Percentiles rank a stretch among this genome's conserved stretches.
phyloP scores from a whole-genome alignment of 2,888 invertebrate species.

The Dicranocentrus wangi region DNA sequence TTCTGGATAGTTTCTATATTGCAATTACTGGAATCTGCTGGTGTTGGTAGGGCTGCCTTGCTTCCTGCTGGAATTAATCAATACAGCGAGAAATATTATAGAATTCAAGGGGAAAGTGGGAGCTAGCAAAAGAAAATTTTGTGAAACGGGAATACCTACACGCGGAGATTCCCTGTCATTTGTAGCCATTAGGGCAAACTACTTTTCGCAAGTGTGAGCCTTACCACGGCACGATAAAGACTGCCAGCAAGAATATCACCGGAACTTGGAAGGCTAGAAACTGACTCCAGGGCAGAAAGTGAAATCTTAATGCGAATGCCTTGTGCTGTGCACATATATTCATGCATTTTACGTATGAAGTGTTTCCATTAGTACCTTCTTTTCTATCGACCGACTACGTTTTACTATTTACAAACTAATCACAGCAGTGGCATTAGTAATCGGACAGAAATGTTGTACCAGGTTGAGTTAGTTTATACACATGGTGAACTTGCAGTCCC shows the following conservation, averaged over 20 bases:
- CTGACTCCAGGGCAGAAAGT: too few relatives aligned
- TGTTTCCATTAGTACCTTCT: background rate
- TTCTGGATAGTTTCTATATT: conserved; percentile 42
- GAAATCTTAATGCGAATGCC: too few relatives aligned
- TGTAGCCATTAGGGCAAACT: too few relatives aligned
- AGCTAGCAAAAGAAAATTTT: too few relatives aligned
- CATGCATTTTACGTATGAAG: background rate
- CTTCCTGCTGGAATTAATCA: background rate
- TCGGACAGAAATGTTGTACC: too few relatives aligned
- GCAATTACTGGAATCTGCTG: conserved; percentile 53
- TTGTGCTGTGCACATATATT: background rate
- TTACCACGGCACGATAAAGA: too few relatives aligned
- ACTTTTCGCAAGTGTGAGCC: too few relatives aligned
- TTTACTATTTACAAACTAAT: conserved; percentile 2
- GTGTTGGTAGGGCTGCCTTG: conserved; percentile 22
- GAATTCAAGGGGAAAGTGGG: background rate
- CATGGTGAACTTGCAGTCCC: background rate
- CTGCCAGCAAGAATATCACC: too few relatives aligned
- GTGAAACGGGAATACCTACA: too few relatives aligned
- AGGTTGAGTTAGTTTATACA: background rate
- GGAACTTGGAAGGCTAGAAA: too few relatives aligned
- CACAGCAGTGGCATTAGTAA: background rate
- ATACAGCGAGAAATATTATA: too few relatives aligned
- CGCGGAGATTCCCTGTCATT: too few relatives aligned
- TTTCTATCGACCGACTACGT: background rate